phyloP scores from a whole-genome alignment of 2,888 invertebrate species.

The Eupithecia vulgata region DNA sequence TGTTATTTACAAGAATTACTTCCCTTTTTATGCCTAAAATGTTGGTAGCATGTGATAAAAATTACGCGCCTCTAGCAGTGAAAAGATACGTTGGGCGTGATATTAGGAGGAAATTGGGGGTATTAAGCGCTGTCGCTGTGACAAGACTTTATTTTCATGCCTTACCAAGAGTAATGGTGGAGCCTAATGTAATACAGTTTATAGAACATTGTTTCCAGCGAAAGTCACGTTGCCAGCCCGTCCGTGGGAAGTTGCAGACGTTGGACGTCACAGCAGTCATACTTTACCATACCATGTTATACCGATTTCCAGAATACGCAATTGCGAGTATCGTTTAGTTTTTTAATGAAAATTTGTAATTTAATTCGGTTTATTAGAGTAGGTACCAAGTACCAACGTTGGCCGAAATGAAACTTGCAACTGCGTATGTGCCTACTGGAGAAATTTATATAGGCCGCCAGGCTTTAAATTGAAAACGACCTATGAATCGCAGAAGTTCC shows the following conservation, averaged over 20 bases:
- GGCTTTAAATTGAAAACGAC: neutral
- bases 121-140: conserved; percentile 36
- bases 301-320: too few species aligned
- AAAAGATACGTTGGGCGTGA: conserved; percentile 48
- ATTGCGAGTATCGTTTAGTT: too few species aligned
- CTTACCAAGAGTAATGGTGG: conserved; percentile 30
- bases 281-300: too few species aligned
- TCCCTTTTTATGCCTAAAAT: conserved; percentile 56
- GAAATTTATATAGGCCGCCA: too few species aligned
- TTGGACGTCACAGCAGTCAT: neutral
- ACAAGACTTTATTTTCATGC: conserved; percentile 37
- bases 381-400: too few species aligned
- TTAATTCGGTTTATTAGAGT: too few species aligned
- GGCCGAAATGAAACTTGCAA: too few species aligned
- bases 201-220: conserved; percentile 3
- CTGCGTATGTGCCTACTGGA: too few species aligned
- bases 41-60: conserved; percentile 54
- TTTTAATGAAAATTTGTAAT: too few species aligned
- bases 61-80: conserved; percentile 49
- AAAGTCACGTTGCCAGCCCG: neutral
- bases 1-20: conserved; percentile 72
- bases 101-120: conserved; percentile 40
- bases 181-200: conserved; percentile 29
- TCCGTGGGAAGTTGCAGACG: neutral
- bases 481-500: neutral